These are phyloP conservation scores for Antechinus flavipes DNA, from an alignment of 2,113 vertebrate species.

Conservation along the genomic window DNA sequence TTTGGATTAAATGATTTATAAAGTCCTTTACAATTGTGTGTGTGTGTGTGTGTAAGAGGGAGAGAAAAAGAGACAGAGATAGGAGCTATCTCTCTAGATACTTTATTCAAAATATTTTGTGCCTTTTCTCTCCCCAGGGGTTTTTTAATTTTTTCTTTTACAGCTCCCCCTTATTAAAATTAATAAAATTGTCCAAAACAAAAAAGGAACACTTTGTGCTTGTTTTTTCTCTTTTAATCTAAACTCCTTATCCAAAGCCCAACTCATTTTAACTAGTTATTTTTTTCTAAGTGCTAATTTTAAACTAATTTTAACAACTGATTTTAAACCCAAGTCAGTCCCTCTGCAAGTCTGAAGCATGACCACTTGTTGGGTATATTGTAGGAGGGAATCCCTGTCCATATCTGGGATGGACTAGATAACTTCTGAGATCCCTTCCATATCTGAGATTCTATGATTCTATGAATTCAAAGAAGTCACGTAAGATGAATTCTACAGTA, in stretches of 20 bases:
- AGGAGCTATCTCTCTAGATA: too few species aligned
- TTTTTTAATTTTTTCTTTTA: not conserved
- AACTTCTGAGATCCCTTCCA: not conserved
- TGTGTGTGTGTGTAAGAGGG: not conserved
- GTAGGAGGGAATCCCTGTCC: not conserved
- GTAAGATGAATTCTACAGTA: not conserved
- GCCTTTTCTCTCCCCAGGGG: not conserved
- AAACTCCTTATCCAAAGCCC: not conserved
- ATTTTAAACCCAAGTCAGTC: not conserved
- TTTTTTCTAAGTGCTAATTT: too few species aligned
- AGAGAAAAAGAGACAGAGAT: not conserved
- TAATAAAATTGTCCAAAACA: not conserved
- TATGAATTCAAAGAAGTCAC: not conserved
- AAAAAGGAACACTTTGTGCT: not conserved
- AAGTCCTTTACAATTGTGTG: not conserved
- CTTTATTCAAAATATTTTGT: not conserved
- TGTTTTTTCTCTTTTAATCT: conserved; percentile 55
- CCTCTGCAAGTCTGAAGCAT: not conserved
- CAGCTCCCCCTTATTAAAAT: not conserved
- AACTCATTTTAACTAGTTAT: not conserved
- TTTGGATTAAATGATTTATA: not conserved
- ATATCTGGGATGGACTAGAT: not conserved
- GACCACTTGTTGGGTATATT: not conserved
- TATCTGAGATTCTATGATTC: not conserved
- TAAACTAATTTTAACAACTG: not conserved